Evolutionary conservation across 2,888 invertebrate genomes (phyloP).

Genomic region (Monochamus alternatus): DNA sequence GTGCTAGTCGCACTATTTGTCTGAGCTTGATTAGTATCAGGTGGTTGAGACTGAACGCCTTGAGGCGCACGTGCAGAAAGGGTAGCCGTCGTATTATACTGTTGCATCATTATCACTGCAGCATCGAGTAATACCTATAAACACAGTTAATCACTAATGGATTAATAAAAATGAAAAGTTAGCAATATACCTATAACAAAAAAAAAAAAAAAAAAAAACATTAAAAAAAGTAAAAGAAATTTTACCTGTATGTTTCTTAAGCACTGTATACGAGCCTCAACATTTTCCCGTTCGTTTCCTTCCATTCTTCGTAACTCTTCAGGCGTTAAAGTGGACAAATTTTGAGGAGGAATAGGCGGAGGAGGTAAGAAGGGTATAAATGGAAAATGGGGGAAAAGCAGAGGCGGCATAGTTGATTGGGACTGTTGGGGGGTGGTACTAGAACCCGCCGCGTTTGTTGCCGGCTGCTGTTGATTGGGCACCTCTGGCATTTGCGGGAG

Average conservation of each 20-base stretch:
- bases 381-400: conserved; percentile 73
- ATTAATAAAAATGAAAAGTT: neutral
- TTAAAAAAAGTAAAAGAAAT: neutral
- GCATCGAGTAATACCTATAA: conserved; percentile 87
- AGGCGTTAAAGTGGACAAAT: conserved; percentile 82
- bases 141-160: neutral
- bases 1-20: conserved; percentile 11
- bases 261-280: conserved; percentile 92
- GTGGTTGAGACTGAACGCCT: neutral
- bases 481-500: conserved; percentile 45
- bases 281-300: conserved; percentile 87
- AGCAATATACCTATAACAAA: too few species aligned
- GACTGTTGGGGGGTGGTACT: conserved; percentile 36
- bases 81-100: conserved; percentile 85
- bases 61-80: conserved; percentile 61
- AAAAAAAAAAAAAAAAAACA: too few species aligned
- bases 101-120: conserved; percentile 94
- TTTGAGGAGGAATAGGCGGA: conserved; percentile 85
- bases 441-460: conserved; percentile 10
- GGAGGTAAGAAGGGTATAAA: conserved; percentile 76
- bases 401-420: conserved; percentile 70
- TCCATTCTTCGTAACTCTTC: conserved; percentile 93
- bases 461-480: conserved; percentile 27
- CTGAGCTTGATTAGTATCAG: conserved; percentile 3
- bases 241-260: conserved; percentile 78